Base-by-base conservation (phyloP, 1,140 invertebrate genomes). In the Heliconius nattereri region DNA sequence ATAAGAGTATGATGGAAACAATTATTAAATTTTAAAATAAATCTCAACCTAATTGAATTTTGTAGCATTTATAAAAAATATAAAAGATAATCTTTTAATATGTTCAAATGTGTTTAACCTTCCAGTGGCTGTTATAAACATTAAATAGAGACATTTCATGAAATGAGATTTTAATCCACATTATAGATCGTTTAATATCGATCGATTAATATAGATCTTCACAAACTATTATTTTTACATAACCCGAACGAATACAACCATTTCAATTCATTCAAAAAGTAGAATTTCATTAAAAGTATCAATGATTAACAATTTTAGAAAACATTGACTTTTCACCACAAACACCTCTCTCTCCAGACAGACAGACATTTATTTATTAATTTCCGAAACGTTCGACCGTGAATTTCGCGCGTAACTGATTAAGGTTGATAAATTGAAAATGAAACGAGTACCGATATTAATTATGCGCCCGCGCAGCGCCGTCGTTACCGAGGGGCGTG, bases 381-480 rank as follows among this genome's bases (percentile, higher is more conserved):
- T 54, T 72, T 72, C 19, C 71, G 29, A 72, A 73, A 72, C 70
- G 37, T 37, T 73, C 71, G 71, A 26, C 71, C 76, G 71, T 78
- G 71, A 49, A 73, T 73, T 73, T 78, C 49, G 52, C 71, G 60
- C 76, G 71, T 75, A 66, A 57, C 83, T 78, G 79, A 81, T 81
- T 81, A 79, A 66, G 77, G 26, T 78, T 85, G 83, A 85, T 84
- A 83, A 85, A 87, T 87, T 81, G 79, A 81, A 84, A 81, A 81
- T 76, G 80, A 78, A 81, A 83, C 78, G 78, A 79, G 75, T 73
- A 35, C 71, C 57, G 77, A 81, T 83, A 87, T 79, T 85, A 88
- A 88, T 85, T 86, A 82, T 81, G 80, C 66, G 77, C 73, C 78
- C 75, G 77, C 79, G 79, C 72, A 81, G 73, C 73, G 78, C 75